These are phyloP conservation scores for Aeoliscus strigatus DNA, from an alignment of 2,797 vertebrate species.

Conservation along the genomic window DNA sequence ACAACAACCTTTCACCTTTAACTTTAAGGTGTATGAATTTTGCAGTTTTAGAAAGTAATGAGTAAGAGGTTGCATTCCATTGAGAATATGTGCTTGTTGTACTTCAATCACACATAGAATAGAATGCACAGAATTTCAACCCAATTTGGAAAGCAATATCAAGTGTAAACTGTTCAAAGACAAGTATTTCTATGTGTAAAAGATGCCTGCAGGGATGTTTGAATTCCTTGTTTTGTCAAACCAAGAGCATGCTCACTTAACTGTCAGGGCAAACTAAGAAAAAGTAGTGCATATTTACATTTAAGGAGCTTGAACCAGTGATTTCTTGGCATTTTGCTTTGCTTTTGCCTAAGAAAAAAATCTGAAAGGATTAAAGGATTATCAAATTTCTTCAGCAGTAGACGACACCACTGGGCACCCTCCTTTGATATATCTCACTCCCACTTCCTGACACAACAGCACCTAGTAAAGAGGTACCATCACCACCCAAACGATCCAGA, in stretches of 20 bases:
- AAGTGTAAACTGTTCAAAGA: neutral
- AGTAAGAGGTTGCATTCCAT: too few species aligned
- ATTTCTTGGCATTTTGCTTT: constrained; percentile 8
- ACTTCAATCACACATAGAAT: too few species aligned
- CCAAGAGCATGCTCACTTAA: neutral
- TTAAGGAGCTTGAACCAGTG: neutral
- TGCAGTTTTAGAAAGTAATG: too few species aligned
- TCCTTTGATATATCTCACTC: constrained; percentile 10
- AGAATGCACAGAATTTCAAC: too few species aligned
- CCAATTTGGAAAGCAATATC: neutral
- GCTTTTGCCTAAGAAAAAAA: neutral
- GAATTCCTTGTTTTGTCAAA: neutral
- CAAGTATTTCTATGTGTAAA: neutral
- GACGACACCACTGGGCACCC: constrained; percentile 1
- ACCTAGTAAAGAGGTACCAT: constrained; percentile 4
- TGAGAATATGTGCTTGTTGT: too few species aligned
- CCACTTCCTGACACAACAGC: constrained; percentile 6
- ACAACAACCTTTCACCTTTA: too few species aligned
- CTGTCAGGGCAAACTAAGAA: neutral
- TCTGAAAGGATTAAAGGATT: constrained; percentile 2
- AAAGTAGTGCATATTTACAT: neutral
- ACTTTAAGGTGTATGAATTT: too few species aligned
- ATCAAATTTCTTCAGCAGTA: constrained; percentile 3
- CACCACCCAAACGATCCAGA: neutral
- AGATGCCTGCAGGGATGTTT: neutral